Percentiles rank a stretch among this genome's conserved stretches.
Evolutionary conservation across 2,888 invertebrate genomes (phyloP).

Genomic region (Sarcophaga subvicina): DNA sequence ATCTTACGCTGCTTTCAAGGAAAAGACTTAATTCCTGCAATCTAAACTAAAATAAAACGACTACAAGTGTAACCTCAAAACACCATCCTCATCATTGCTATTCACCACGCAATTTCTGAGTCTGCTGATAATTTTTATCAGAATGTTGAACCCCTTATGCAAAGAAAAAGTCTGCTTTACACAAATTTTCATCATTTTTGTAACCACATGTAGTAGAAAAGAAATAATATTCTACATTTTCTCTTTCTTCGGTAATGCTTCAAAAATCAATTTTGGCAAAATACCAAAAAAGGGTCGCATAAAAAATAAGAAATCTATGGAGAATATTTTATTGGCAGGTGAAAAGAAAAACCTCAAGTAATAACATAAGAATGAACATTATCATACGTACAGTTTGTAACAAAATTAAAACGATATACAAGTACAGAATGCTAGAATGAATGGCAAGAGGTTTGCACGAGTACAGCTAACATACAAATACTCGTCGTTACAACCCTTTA

Average conservation of each 20-base stretch:
- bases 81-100: neutral
- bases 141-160: neutral
- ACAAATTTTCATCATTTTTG: neutral
- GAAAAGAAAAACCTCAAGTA: neutral
- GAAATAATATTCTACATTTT: neutral
- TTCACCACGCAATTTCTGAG: neutral
- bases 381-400: too few relatives aligned
- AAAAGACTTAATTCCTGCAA: too few relatives aligned
- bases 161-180: neutral
- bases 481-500: too few relatives aligned
- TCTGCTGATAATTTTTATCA: neutral
- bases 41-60: too few relatives aligned
- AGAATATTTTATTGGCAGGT: conserved; percentile 16
- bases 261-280: conserved; percentile 46
- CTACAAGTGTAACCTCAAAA: neutral
- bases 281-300: conserved; percentile 4
- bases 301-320: too few relatives aligned
- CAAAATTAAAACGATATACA: too few relatives aligned
- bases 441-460: too few relatives aligned
- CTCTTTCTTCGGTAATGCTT: neutral
- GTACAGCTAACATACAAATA: too few relatives aligned
- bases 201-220: conserved; percentile 41
- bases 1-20: too few relatives aligned
- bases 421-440: too few relatives aligned
- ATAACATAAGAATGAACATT: too few relatives aligned